Base-by-base conservation (phyloP, 2,888 invertebrate genomes). In the Pediacus dermestoides region DNA sequence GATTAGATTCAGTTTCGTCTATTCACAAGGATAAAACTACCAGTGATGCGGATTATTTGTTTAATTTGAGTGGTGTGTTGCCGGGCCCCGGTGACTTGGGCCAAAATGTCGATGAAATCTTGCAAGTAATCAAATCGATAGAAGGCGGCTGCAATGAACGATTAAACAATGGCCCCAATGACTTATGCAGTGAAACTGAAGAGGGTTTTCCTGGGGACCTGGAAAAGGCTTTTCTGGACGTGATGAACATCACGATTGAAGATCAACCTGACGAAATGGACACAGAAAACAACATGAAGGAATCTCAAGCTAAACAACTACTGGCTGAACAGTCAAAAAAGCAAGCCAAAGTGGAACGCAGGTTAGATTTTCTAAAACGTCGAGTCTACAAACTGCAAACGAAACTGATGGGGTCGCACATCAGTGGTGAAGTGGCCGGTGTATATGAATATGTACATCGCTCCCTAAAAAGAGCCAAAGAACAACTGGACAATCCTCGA, bases 361-460 rank as follows among this genome's bases (percentile, higher is more conserved):
- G 83, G 47, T 76, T 83, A 53, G 84, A 86, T 31, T 82, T 85
- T 61, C 68, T 92, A 34, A 63, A 82, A 53, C 73, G 88, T 49
- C 75, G 91, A 46, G 68, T 89, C 41, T 73, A 85, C 8, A 87
- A 88, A 61, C 68, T 88, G 13, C 89, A 92, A 64, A 78, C 82
- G 0, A 75, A 82, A 34, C 73, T 81, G 18, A 76, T 88, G 63
- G 87, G 88, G 3, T 81, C 81, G 44, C 88, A 90, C 64, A 74
- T 82, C 14, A 82, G 85, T 34, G 83, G 85, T 50, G 90, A 93
- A 66, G 78, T 85, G 7, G 77, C 80, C 12, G 85, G 86, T 3
- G 80, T 89, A 36, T 80, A 87, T 49, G 84, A 85, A 46, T 77
- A 82, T 58, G 84, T 85, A 14, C 82, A 85, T 44, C 74, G 83